Percentiles rank a stretch among this genome's conserved stretches.
Evolutionary conservation across 2,113 vertebrate genomes (phyloP).

Genomic region (Tupaia chinensis): DNA sequence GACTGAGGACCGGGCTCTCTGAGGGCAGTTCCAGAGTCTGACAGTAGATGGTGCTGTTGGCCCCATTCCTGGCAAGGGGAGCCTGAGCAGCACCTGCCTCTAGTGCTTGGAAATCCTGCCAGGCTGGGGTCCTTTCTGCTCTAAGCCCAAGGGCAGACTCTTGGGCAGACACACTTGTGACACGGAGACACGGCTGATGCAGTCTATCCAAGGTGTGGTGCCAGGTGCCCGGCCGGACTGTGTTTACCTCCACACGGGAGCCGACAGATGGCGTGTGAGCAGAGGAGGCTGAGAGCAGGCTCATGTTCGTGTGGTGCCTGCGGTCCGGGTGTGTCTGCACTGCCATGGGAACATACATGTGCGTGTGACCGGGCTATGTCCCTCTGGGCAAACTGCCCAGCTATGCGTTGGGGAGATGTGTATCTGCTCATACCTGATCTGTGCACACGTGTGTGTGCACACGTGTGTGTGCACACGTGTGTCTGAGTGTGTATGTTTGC

Average conservation of each 20-base stretch:
- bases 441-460: too few relatives aligned
- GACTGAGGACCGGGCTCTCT: background rate
- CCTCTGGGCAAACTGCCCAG: background rate
- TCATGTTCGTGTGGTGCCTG: background rate
- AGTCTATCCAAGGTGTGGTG: background rate
- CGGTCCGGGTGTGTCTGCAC: background rate
- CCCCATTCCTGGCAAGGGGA: background rate
- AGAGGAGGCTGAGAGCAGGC: background rate
- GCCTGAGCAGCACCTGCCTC: accelerated
- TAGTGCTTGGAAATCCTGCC: accelerated
- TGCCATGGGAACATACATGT: background rate
- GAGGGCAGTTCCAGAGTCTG: background rate
- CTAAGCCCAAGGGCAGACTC: background rate
- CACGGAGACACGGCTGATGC: background rate
- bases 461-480: accelerated
- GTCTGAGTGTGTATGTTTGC: accelerated
- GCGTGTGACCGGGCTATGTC: background rate
- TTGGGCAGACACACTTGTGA: accelerated
- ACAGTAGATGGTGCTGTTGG: conserved; percentile 80
- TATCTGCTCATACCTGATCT: background rate
- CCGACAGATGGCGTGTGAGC: background rate
- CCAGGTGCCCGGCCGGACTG: accelerated
- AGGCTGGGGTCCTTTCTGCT: background rate
- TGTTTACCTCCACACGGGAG: accelerated
- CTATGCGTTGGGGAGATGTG: background rate